Base-by-base conservation (phyloP, 2,888 invertebrate species). In the Steromphala cineraria region DNA sequence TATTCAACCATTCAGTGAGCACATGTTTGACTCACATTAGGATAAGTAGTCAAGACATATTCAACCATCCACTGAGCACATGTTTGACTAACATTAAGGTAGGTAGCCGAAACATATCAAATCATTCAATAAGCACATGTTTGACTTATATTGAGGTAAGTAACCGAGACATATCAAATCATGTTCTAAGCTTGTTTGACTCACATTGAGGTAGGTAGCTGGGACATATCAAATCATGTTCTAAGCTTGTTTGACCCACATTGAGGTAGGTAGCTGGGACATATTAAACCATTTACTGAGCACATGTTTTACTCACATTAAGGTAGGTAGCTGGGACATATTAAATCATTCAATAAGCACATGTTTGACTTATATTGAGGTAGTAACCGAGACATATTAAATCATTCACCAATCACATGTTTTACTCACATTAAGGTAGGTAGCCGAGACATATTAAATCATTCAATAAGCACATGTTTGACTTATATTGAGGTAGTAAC, bases 211-310 rank as follows among this genome's bases (percentile, higher is more conserved):
- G n/a, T 36, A 36, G 36, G 36, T 36, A 5, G 36, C 36, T 36
- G 36, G 8, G 36, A 36, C 36, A 36, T 36, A 36, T 36, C 3
- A 5, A 8, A 36, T 5, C 36, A 10, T 83, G 79, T 91, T 90
- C 79, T 89, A 89, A 10, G 88, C 81, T 77, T 89, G 89, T 67
- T 84, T 82, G 7, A 80, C 84, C 83, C 79, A 91, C 91, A 80
- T 90, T 89, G 13, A 88, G 83, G 77, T 89, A 90, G 67, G 85
- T 83, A 17, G 81, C 78, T 0, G 89, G 84, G 10, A 86, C 85
- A 28, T 4, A 8, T 46, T 4, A 36, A 55, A 7, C 7, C n/a
- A 36, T 36, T 36, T 3, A 36, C 8, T 55, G 3, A 55, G 19
- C n/a, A 75, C 28, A 5, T n/a, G 5, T 40, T 21, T 56, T 53